A percentile compares a stretch with the other conserved stretches of the same genome.
phyloP scores from a whole-genome alignment of 1,140 invertebrate species.

The Bilobella aurantiaca region DNA sequence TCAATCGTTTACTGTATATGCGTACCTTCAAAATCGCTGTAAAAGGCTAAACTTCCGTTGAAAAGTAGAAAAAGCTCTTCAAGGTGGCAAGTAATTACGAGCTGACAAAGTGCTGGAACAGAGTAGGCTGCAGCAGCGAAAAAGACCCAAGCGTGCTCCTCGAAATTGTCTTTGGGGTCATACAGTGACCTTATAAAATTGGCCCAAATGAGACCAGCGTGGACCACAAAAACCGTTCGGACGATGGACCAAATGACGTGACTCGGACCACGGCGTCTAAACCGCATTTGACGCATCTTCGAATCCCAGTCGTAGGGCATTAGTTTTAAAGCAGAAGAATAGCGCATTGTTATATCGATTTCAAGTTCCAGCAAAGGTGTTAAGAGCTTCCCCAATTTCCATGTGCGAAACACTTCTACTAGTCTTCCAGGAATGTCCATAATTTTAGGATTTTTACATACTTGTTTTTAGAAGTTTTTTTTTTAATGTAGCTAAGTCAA shows the following conservation, averaged over 20 bases:
- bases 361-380: not conserved
- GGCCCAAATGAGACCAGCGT: not conserved
- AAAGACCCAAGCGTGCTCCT: not conserved
- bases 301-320: not conserved
- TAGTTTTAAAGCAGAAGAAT: not conserved
- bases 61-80: not conserved
- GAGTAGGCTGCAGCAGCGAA: not conserved
- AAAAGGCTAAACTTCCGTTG: not conserved
- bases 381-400: not conserved
- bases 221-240: not conserved
- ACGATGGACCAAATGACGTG: not conserved
- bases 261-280: not conserved
- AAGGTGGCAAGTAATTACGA: not conserved
- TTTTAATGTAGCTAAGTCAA: no score
- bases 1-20: not conserved
- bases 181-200: not conserved
- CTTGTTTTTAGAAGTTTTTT: no score
- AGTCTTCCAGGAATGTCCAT: not conserved
- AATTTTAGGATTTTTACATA: no score
- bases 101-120: not conserved
- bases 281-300: not conserved
- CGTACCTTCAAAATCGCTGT: not conserved
- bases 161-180: not conserved
- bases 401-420: not conserved
- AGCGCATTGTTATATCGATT: not conserved